A percentile compares a stretch with the other conserved stretches of the same genome.
Conservation (phyloP, 1,140 invertebrate genomes). For the Samia ricini region DNA sequence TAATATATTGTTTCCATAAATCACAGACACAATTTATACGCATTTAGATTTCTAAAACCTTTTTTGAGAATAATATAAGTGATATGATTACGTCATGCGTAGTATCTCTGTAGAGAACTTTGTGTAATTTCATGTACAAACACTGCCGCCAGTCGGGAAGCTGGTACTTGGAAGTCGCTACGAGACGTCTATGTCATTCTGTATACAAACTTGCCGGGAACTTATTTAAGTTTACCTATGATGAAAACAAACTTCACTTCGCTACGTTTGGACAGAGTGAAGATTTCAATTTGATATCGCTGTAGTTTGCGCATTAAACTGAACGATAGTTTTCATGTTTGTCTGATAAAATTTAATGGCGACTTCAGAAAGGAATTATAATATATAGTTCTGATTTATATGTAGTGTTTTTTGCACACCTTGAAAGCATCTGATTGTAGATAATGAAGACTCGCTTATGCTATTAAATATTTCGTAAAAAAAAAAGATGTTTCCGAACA, state of each 20-base stretch:
- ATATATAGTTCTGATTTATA: too few relatives aligned
- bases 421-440: too few relatives aligned
- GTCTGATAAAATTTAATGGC: neutral
- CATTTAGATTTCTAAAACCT: too few relatives aligned
- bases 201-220: slow-evolving; percentile 57
- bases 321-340: neutral
- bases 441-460: too few relatives aligned
- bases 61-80: too few relatives aligned
- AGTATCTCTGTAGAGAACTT: neutral
- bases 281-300: slow-evolving; percentile 6
- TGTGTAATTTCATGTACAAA: slow-evolving; percentile 66
- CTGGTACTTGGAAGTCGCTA: neutral
- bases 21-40: too few relatives aligned
- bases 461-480: too few relatives aligned
- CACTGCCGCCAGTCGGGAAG: slow-evolving; percentile 31
- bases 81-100: neutral
- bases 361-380: too few relatives aligned
- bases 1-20: too few relatives aligned
- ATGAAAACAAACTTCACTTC: slow-evolving; percentile 1
- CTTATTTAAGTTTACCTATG: slow-evolving; percentile 60
- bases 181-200: slow-evolving; percentile 25
- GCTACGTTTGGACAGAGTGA: slow-evolving; percentile 1
- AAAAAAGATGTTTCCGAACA: too few relatives aligned
- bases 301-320: neutral
- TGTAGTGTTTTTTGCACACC: too few relatives aligned